Evolutionary conservation across 2,888 invertebrate species (phyloP), one percentile per base, ranked within the genome.

Genomic region (Drosophila eohydei): DNA sequence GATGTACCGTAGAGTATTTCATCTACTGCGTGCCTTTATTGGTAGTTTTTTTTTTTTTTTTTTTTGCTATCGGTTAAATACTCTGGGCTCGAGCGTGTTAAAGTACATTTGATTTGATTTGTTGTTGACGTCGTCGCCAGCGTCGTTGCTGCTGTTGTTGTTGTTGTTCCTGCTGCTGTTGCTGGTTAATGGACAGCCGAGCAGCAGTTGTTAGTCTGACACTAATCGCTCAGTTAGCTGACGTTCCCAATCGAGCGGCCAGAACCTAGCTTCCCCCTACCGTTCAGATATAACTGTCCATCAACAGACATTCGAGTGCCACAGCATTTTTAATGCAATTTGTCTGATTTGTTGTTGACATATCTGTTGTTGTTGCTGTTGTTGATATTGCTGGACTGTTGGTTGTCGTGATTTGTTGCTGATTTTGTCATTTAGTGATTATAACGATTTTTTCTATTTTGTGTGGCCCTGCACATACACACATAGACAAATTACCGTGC

Each of bases 311-410:
- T 74, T 83, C 80, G 76, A 86, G 84, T 86, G 88, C 78, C 80
- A 86, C 71, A 83, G 86, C 87, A 87, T 87, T 87, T 87, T 87
- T 87, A 87, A 87, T 87, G 86, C 86, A 87, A 88, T 87, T 87
- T 89, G 90, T 83, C 84, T 88, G 88, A 83, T 83, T 89, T 85
- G 88, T 89, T 87, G 87, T 89, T 87, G 87, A 88, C 86, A 72
- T 81, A 80, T 78, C 84, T 71, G 64, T 64, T 65, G 48, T 58
- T 66, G 70, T 71, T 78, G 67, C 36, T 64, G 57, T 48, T 69
- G 51, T 28, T 38, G 51, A 38, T 61, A 38, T 30, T 58, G 60
- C 21, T 71, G 67, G 67, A 55, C 68, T 81, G 77, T 77, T 84
- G 78, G 72, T 78, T 78, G 87, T 76, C 84, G 83, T 86, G 89